A percentile compares a stretch with the other conserved stretches of the same genome.
Evolutionary conservation across 2,888 invertebrate species (phyloP).

Genomic region (Caradrina kadenii): DNA sequence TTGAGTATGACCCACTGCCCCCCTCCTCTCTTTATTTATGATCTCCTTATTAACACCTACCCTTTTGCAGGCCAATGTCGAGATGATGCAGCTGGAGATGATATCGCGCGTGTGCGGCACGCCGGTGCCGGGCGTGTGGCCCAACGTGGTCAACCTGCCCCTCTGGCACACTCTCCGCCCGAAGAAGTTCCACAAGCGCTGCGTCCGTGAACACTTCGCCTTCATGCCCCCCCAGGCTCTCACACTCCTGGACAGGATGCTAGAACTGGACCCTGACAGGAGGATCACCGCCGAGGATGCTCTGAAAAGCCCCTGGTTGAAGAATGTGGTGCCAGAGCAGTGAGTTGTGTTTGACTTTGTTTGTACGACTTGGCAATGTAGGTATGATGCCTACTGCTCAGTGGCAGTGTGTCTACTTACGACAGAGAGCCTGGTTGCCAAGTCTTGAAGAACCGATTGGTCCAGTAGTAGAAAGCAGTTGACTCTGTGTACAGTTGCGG

Average conservation of each 20-base stretch:
- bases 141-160: conserved; percentile 97
- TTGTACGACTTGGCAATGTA: conserved; percentile 67
- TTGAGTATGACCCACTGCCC: too few species aligned
- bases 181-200: conserved; percentile 96
- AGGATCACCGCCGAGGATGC: conserved; percentile 98
- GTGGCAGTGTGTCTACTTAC: background rate
- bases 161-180: conserved; percentile 97
- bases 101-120: conserved; percentile 98
- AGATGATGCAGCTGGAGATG: conserved; percentile 97
- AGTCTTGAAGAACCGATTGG: background rate
- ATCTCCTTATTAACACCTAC: too few species aligned
- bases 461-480: background rate
- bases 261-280: conserved; percentile 98
- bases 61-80: conserved; percentile 94
- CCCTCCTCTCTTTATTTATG: too few species aligned
- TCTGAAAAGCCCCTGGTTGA: conserved; percentile 97
- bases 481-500: background rate
- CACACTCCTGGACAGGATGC: conserved; percentile 98
- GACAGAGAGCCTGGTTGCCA: conserved; percentile 8
- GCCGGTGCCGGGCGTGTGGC: conserved; percentile 99
- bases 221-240: conserved; percentile 97
- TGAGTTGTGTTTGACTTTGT: conserved; percentile 83
- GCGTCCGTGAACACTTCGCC: conserved; percentile 97
- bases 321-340: conserved; percentile 97
- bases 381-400: background rate